Base-by-base conservation (phyloP, 1,140 invertebrate genomes). In the Drosophila elegans region DNA sequence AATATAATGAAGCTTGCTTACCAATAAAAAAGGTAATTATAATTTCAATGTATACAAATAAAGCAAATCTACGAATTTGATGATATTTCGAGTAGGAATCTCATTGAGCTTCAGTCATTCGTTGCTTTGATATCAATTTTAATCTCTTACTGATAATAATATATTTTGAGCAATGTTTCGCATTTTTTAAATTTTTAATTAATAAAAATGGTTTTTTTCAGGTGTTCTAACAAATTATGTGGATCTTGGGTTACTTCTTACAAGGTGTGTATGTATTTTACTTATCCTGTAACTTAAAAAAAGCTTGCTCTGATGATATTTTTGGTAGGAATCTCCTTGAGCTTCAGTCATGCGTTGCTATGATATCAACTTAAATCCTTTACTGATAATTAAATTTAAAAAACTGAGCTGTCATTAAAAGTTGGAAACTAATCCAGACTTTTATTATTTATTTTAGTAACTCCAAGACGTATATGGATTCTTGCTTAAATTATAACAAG, bases 311-410 rank as follows among this genome's bases (percentile, higher is more conserved):
- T 91, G 89, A 91, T 90, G 88, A 90, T 68, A 68, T 64, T 38
- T 74, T 10, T 55, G 93, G 91, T 93, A 93, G 94, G 94, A 95
- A 95, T 95, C 94, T 95, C 94, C 93, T 93, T 95, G 94, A 95
- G 78, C 84, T 68, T 86, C 83, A 88, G 83, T 88, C 83, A 88
- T 82, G 10, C 77, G 82, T 90, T 76, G 86, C 60, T 51, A 63
- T 82, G 92, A 93, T 93, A 94, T 52, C 45, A 78, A 67, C 13
- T 68, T 45, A 71, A 12, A 60, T 44, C 57, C 66, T 59, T 25
- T 2, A 61, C 80, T 85, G 84, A 82, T 38, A 1, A 25, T 11
- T 42, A 0, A 10, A 41, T 34, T 13, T n/a, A 11, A 4, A 6
- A 41, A 29, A 3, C 12, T 3, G 32, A 0, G 16, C 5, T 6